Evolutionary conservation across 2,888 invertebrate species (phyloP).

Genomic region (Nysson spinosus): DNA sequence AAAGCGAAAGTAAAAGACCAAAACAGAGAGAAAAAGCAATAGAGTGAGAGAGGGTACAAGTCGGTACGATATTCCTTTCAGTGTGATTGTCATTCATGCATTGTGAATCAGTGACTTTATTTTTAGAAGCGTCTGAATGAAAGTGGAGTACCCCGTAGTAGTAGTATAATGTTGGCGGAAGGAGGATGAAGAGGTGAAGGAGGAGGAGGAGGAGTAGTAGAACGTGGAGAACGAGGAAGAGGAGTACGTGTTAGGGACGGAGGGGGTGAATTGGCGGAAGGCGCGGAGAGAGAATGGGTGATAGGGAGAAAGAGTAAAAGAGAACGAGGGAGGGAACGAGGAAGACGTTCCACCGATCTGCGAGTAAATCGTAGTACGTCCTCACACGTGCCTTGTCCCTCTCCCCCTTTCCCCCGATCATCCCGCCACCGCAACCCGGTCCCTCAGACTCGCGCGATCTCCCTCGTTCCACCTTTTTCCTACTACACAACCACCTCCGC

Average conservation of each 20-base stretch:
- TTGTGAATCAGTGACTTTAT: constrained; percentile 75
- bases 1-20: constrained; percentile 4
- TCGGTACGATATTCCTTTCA: constrained; percentile 58
- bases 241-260: constrained; percentile 52
- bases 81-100: constrained; percentile 74
- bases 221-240: constrained; percentile 41
- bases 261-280: constrained; percentile 24
- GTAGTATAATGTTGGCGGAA: constrained; percentile 55
- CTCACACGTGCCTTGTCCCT: constrained; percentile 55
- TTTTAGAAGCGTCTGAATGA: constrained; percentile 75
- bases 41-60: constrained; percentile 46
- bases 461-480: constrained; percentile 16
- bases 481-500: constrained; percentile 3
- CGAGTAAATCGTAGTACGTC: constrained; percentile 65
- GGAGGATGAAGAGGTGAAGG: constrained; percentile 38
- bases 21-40: not conserved
- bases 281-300: constrained; percentile 26
- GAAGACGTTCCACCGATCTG: constrained; percentile 65
- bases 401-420: constrained; percentile 34
- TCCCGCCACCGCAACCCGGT: no score
- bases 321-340: constrained; percentile 47
- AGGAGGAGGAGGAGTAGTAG: constrained; percentile 22
- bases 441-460: constrained; percentile 37
- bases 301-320: constrained; percentile 27
- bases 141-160: constrained; percentile 73